phyloP scores from a whole-genome alignment of 2,113 vertebrate species.

The Chamaetylas fuelleborni region DNA sequence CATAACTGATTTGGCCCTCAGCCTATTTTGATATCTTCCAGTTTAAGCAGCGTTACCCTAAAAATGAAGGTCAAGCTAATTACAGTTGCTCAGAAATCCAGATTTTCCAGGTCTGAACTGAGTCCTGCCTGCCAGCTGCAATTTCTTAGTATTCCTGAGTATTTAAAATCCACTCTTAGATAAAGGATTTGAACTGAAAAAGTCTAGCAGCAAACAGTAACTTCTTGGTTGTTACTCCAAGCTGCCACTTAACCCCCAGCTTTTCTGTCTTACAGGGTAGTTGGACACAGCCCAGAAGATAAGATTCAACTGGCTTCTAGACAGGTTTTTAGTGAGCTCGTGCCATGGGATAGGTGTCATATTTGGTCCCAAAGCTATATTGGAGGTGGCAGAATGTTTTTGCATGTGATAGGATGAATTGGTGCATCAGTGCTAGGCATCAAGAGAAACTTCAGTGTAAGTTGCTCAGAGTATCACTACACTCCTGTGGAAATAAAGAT shows the following conservation, averaged over 20 bases:
- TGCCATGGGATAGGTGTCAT: neutral
- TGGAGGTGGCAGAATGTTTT: neutral
- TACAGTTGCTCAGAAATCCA: neutral
- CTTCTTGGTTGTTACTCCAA: neutral
- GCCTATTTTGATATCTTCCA: neutral
- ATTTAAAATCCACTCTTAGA: neutral
- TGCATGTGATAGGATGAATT: neutral
- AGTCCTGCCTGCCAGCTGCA: neutral
- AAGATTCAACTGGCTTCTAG: neutral
- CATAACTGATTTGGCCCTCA: neutral
- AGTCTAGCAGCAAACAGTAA: neutral
- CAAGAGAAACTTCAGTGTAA: neutral
- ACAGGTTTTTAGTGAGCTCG: neutral
- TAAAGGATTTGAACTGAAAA: neutral
- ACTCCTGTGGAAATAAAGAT: neutral
- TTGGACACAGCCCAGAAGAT: neutral
- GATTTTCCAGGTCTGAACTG: conserved; percentile 4
- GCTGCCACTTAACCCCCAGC: neutral
- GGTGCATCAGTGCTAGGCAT: neutral
- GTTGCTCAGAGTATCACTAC: neutral
- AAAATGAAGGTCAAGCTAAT: conserved; percentile 3
- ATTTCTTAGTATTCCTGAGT: neutral
- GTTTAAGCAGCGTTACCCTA: neutral
- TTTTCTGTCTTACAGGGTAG: neutral
- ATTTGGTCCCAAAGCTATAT: neutral